Evolutionary conservation across 2,113 vertebrate genomes (phyloP).

Genomic region (Miniopterus natalensis): DNA sequence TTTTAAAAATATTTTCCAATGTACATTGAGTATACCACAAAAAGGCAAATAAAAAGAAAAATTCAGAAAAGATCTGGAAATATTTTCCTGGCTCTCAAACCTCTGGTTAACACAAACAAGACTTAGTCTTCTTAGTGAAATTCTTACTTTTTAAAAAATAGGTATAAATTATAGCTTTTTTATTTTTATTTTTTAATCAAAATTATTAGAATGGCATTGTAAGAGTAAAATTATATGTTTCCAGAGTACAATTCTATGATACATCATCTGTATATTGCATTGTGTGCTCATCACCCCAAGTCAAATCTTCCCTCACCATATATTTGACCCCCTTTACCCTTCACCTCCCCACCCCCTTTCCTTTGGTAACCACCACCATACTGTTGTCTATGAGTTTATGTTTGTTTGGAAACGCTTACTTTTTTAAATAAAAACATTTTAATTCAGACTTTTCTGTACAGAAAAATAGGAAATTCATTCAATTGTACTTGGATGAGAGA

Average conservation of each 20-base stretch:
- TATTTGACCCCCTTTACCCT: background rate
- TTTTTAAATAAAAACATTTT: background rate
- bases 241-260: background rate
- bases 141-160: background rate
- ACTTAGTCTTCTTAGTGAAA: conserved; percentile 12
- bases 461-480: background rate
- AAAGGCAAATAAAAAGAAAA: conserved; percentile 39
- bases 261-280: background rate
- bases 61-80: background rate
- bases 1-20: conserved; percentile 41
- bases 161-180: background rate
- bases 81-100: conserved; percentile 5
- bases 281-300: background rate
- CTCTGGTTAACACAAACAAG: background rate
- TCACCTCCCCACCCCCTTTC: background rate
- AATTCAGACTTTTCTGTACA: background rate
- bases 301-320: background rate
- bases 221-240: background rate
- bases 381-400: background rate
- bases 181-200: background rate
- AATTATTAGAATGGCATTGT: background rate
- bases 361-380: background rate
- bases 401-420: background rate
- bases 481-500: background rate
- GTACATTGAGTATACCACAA: background rate